Base-by-base conservation (phyloP, 2,888 invertebrate species). In the Argyresthia goedartella region DNA sequence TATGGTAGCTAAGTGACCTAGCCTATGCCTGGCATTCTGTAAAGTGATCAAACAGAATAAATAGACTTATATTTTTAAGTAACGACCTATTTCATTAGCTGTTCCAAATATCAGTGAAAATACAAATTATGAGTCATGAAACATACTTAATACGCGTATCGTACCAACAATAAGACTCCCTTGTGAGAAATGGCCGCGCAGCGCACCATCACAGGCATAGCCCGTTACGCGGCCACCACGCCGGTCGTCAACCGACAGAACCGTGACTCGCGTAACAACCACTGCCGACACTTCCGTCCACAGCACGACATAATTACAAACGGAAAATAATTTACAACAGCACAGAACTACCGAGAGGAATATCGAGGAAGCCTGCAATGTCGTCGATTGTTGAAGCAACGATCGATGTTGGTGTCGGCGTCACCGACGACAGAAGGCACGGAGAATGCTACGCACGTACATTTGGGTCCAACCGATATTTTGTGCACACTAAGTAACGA, bases 291-390 rank as follows among this genome's bases (percentile, higher is more conserved):
- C 82, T 84, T 85, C 85, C 85, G 82, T 67, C 75, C 74, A 64
- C 62, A 63, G 64, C 69, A 69, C 68, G 69, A 72, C 73, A 77
- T 79, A 76, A 81, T 84, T 81, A 85, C 76, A 80, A 76, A 80
- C 77, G 75, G 76, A 79, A 79, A 81, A 82, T 74, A 81, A 82
- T 74, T 77, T 75, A 80, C 69, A 73, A 74, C 76, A 75, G 73
- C 71, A 75, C 75, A 75, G 72, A 72, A n/a, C 10, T 34, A 44
- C 15, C n/a, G 11, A 43, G 51, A 14, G 36, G 36, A 50, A 53
- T 48, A 45, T 50, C 53, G 46, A 44, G 36, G 46, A 50, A 25
- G 45, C 46, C 64, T 69, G 72, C 62, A 59, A 61, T 60, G 66
- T 68, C 36, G 52, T 34, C 48, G 35, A 51, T 49, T 46, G 48